Evolutionary conservation across 2,888 invertebrate species (phyloP), one percentile per base, ranked within the genome.

Genomic region (Chrysina gloriosa): DNA sequence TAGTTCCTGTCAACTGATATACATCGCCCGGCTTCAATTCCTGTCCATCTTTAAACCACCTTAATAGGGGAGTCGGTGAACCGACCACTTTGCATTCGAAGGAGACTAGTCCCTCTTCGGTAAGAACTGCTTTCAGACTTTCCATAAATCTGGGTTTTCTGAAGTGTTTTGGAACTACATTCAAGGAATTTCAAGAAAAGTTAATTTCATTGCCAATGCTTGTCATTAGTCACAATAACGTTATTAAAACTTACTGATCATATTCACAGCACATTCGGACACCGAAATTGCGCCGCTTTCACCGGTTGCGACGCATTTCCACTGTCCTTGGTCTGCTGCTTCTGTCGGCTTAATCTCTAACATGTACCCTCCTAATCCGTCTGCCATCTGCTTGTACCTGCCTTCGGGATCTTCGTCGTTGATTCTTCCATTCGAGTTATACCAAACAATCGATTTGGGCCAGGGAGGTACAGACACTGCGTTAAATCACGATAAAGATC

Each of bases 41-140:
- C 79, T 95, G 93, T 0, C 95, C 95, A 80, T 96, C 96, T 83
- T 95, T 96, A 82, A 94, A 96, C 96, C 96, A 96, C 77, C 92
- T 89, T 0, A 96, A 85, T 56, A 91, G 84, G 0, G 96, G 96
- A 0, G 95, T 95, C 0, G 96, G 96, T 74, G 94, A 95, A 0
- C 95, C 96, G 1, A 95, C 95, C 0, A 96, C 95, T 82, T 96
- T 96, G 80, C 96, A 96, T 79, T 96, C 96, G 79, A 96, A 96
- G 0, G 95, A 95, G 0, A 96, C 96, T 29, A 96, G 84, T 0
- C 96, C 96, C 84, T 96, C 96, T 79, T 96, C 95, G 0, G 96
- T 95, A 47, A 96, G 85, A 45, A 96, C 90, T 5, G 96, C 96
- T 82, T 93, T 93, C 6, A 96, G 85, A 75, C 92, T 93, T 82